Percentiles rank a stretch among this genome's conserved stretches.
Evolutionary conservation across 2,113 vertebrate genomes (phyloP).

Genomic region (Hassar affinis): DNA sequence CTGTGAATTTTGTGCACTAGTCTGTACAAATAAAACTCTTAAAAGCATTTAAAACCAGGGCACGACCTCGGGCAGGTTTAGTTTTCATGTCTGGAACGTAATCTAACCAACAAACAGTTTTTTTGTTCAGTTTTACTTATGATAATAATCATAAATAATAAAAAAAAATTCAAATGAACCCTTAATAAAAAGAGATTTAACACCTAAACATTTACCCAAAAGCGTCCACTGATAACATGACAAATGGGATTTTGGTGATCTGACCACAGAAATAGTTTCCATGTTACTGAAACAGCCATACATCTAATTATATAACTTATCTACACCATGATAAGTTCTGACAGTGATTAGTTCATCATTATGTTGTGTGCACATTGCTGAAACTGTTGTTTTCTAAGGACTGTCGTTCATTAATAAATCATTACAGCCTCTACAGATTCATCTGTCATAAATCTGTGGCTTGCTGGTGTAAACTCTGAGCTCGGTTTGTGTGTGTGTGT

Average conservation of each 20-base stretch:
- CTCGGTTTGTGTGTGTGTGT: not conserved
- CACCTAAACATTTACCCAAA: not conserved
- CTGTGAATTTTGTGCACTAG: not conserved
- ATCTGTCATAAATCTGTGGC: not conserved
- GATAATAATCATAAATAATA: too few relatives aligned
- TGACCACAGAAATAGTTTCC: not conserved
- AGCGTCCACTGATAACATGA: not conserved
- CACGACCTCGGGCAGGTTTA: not conserved
- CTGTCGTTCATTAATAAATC: not conserved
- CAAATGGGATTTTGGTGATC: not conserved
- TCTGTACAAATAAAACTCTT: not conserved
- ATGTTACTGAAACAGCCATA: not conserved
- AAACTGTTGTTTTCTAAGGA: not conserved
- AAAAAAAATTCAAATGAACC: not conserved
- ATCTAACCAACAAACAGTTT: not conserved
- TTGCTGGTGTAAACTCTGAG: not conserved
- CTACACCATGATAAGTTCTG: not conserved
- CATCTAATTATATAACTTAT: too few relatives aligned
- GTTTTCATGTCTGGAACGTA: not conserved
- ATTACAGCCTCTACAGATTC: not conserved
- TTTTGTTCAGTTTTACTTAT: not conserved
- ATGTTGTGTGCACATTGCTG: not conserved
- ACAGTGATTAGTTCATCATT: not conserved
- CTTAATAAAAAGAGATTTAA: not conserved
- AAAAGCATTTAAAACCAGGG: not conserved